Evolutionary conservation across 2,888 invertebrate species (phyloP).

Genomic region (Rotaria socialis): DNA sequence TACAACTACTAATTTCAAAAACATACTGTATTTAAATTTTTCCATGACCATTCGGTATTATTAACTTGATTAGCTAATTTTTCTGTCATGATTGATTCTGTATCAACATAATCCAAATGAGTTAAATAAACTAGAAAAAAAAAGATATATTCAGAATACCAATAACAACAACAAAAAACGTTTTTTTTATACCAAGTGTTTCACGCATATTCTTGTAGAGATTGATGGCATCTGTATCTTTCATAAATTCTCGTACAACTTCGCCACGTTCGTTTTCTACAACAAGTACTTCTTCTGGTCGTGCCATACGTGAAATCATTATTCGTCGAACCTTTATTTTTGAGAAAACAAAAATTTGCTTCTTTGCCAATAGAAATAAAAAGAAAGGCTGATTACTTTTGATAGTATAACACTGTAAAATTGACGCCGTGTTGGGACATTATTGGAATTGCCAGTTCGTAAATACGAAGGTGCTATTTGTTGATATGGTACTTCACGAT

Average conservation of each 20-base stretch:
- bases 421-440: slow-evolving; percentile 54
- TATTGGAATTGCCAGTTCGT: slow-evolving; percentile 21
- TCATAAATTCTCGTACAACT: slow-evolving; percentile 98
- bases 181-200: slow-evolving; percentile 55
- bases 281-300: slow-evolving; percentile 97
- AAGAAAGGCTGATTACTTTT: slow-evolving; percentile 51
- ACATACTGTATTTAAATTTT: slow-evolving; percentile 83
- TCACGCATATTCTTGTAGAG: slow-evolving; percentile 99
- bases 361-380: background rate
- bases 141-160: slow-evolving; percentile 32
- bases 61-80: slow-evolving; percentile 96
- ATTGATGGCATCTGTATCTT: slow-evolving; percentile 98
- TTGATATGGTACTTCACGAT: slow-evolving; percentile 76
- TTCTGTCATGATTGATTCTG: slow-evolving; percentile 96
- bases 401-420: slow-evolving; percentile 60
- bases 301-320: slow-evolving; percentile 99
- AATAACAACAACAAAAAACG: no score
- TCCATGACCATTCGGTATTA: slow-evolving; percentile 98
- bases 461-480: slow-evolving; percentile 52
- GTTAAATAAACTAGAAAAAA: slow-evolving; percentile 77
- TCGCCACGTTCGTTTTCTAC: slow-evolving; percentile 99
- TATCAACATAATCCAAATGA: slow-evolving; percentile 93
- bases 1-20: no score
- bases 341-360: slow-evolving; percentile 50
- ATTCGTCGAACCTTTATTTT: slow-evolving; percentile 71